A percentile compares a stretch with the other conserved stretches of the same genome.
Evolutionary conservation across 2,797 vertebrate species (phyloP).

Genomic region (Eulemur rubriventer): DNA sequence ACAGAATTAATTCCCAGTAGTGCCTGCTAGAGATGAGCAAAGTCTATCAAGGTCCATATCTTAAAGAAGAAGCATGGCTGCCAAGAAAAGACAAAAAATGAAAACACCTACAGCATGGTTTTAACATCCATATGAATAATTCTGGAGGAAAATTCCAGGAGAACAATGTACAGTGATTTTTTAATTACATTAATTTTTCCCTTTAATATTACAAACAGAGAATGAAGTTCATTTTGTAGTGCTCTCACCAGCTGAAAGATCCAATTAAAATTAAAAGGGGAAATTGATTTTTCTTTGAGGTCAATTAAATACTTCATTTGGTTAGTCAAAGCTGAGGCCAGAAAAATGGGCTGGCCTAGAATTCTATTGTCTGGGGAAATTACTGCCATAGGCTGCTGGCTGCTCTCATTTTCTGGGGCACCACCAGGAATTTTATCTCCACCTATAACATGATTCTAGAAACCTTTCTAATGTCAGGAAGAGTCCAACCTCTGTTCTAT

Average conservation of each 20-base stretch:
- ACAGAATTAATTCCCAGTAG: background rate
- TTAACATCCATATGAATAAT: conserved; percentile 38
- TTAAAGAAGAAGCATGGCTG: background rate
- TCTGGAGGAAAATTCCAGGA: conserved; percentile 9
- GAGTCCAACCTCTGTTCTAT: background rate
- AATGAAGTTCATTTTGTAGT: conserved; percentile 54
- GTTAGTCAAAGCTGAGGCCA: conserved; percentile 5
- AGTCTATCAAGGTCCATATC: background rate
- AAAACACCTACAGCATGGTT: background rate
- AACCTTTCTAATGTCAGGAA: background rate
- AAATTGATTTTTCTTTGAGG: conserved; percentile 48
- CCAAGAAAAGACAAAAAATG: background rate
- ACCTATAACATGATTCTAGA: background rate
- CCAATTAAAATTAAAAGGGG: conserved; percentile 68
- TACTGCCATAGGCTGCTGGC: background rate
- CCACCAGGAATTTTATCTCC: background rate
- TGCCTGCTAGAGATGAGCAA: background rate
- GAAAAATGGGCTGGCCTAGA: background rate
- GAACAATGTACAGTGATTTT: conserved; percentile 24
- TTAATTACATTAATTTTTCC: conserved; percentile 74
- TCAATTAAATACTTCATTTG: conserved; percentile 69
- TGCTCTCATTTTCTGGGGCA: background rate
- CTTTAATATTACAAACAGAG: conserved; percentile 64
- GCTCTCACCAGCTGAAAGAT: conserved; percentile 41
- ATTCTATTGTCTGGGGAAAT: background rate